Percentiles rank a stretch among this genome's conserved stretches.
These are phyloP conservation scores for Argyresthia albistria DNA, from an alignment of 2,888 invertebrate genomes.

Conservation along the genomic window DNA sequence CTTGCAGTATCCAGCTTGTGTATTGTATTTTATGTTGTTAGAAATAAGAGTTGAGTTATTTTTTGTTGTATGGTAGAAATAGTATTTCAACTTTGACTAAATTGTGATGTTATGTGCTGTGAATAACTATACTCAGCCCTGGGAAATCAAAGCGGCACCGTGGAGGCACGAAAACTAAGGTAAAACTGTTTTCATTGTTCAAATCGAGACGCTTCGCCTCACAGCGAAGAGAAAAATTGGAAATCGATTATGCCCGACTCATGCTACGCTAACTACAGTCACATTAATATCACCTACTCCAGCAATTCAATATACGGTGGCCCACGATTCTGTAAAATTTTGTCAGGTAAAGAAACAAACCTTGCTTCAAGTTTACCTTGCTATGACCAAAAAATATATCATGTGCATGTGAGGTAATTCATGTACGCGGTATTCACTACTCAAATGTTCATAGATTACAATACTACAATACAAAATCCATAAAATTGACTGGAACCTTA, in stretches of 20 bases:
- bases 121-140: constrained; percentile 66
- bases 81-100: constrained; percentile 40
- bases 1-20: constrained; percentile 54
- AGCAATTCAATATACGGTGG: too few species aligned
- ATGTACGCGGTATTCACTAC: too few species aligned
- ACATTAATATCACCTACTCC: too few species aligned
- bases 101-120: constrained; percentile 72
- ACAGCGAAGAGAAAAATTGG: constrained; percentile 24
- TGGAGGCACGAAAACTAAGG: constrained; percentile 74
- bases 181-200: constrained; percentile 60
- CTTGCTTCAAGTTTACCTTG: too few species aligned
- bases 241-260: constrained; percentile 23
- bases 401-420: too few species aligned
- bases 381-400: too few species aligned
- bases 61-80: constrained; percentile 51
- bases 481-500: too few species aligned
- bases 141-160: constrained; percentile 72
- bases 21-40: constrained; percentile 56
- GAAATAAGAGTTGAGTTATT: constrained; percentile 31
- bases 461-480: too few species aligned
- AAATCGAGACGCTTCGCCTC: constrained; percentile 27
- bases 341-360: too few species aligned
- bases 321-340: too few species aligned
- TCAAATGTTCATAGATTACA: too few species aligned
- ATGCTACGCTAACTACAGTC: too few species aligned